Evolutionary conservation across 2,797 vertebrate species (phyloP).

Genomic region (Echiichthys vipera): DNA sequence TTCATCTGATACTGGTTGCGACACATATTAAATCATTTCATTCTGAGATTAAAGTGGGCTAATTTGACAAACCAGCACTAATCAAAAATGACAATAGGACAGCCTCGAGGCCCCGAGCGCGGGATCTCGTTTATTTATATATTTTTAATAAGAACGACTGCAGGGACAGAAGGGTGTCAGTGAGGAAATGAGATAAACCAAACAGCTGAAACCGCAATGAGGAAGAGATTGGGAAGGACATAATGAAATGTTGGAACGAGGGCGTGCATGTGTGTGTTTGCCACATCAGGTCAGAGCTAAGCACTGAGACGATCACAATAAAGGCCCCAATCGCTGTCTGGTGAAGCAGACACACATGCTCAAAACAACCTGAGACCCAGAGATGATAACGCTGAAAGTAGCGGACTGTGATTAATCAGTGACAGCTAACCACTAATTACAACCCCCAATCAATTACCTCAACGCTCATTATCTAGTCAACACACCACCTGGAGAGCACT

Average conservation of each 20-base stretch:
- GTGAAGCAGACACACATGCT: constrained; percentile 56
- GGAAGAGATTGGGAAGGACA: constrained; percentile 26
- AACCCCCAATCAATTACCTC: constrained; percentile 81
- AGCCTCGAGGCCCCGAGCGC: constrained; percentile 39
- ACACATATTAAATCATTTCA: constrained; percentile 76
- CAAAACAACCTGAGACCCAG: constrained; percentile 56
- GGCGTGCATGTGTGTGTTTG: neutral
- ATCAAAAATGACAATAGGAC: constrained; percentile 75
- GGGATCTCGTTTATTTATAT: constrained; percentile 44
- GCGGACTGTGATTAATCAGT: constrained; percentile 82
- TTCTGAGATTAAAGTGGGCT: constrained; percentile 73
- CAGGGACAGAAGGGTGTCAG: constrained; percentile 28
- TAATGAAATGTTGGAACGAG: neutral
- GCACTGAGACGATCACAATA: constrained; percentile 36
- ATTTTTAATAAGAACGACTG: constrained; percentile 26
- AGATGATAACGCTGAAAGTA: constrained; percentile 63
- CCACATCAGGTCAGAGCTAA: constrained; percentile 29
- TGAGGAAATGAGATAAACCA: constrained; percentile 36
- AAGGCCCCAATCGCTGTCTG: constrained; percentile 32
- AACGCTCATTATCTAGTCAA: constrained; percentile 78
- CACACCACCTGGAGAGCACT: constrained; percentile 77
- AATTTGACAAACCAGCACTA: constrained; percentile 76
- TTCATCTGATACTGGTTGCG: constrained; percentile 69
- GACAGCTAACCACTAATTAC: constrained; percentile 83
- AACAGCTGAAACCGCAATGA: constrained; percentile 26